Evolutionary conservation across 2,113 vertebrate genomes (phyloP).

Genomic region (Mellivora capensis): DNA sequence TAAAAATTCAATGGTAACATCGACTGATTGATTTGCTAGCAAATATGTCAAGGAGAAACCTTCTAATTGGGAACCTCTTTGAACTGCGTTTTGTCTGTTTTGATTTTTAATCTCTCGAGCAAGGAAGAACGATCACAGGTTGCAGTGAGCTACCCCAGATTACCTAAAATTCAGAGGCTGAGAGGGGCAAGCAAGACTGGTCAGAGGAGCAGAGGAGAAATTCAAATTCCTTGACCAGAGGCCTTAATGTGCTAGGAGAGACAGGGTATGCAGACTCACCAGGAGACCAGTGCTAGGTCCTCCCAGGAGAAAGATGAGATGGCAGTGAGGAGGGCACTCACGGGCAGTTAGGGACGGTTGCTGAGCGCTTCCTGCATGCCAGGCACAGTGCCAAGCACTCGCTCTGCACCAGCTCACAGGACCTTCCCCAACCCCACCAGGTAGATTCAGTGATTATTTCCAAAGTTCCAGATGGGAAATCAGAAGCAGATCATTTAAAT

Average conservation of each 20-base stretch:
- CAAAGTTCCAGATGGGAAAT: neutral
- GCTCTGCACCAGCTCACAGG: rapidly evolving
- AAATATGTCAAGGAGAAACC: neutral
- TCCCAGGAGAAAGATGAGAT: neutral
- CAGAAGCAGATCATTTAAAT: neutral
- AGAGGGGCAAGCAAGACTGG: neutral
- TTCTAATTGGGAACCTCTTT: neutral
- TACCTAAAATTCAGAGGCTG: neutral
- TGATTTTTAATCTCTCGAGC: neutral
- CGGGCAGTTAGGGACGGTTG: neutral
- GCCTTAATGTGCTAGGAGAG: neutral
- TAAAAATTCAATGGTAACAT: neutral
- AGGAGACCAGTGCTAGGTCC: rapidly evolving
- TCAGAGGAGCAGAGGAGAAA: neutral
- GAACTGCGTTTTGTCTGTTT: neutral
- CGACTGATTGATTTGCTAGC: neutral
- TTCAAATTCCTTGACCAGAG: neutral
- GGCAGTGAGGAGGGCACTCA: rapidly evolving
- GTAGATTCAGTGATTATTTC: neutral
- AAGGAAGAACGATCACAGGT: neutral
- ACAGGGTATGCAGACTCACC: too few species aligned
- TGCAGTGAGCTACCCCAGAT: neutral
- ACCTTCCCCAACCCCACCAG: neutral
- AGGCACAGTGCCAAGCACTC: neutral
- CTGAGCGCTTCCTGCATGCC: neutral